These are phyloP conservation scores for Argentina silus DNA, from an alignment of 2,797 vertebrate species.

Conservation along the genomic window DNA sequence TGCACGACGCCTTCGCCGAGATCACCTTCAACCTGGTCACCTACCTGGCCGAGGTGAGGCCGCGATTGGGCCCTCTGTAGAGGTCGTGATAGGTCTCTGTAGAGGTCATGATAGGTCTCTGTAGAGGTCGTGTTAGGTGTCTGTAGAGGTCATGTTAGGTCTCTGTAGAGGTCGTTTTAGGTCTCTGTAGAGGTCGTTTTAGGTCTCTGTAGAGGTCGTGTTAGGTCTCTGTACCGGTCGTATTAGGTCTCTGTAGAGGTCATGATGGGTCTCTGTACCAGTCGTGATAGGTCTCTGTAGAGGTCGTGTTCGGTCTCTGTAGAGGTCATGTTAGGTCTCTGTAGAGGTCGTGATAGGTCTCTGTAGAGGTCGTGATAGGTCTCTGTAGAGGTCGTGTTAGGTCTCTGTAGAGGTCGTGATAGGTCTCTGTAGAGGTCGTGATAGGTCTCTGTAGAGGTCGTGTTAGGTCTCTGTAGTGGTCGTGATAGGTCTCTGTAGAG, in stretches of 20 bases:
- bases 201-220: too few relatives aligned
- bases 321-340: background rate
- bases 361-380: too few relatives aligned
- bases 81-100: background rate
- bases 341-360: background rate
- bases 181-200: too few relatives aligned
- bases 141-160: too few relatives aligned
- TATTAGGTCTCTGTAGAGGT: background rate
- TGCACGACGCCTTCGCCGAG: constrained; percentile 95
- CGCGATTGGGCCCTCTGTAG: background rate
- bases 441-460: background rate
- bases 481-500: background rate
- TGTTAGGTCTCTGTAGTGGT: background rate
- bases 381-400: too few relatives aligned
- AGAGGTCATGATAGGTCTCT: background rate
- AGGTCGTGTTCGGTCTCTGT: background rate
- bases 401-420: too few relatives aligned
- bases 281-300: background rate
- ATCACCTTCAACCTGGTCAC: constrained; percentile 94
- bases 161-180: too few relatives aligned
- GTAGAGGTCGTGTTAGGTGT: background rate
- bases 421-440: background rate
- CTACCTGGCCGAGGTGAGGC: constrained; percentile 92
- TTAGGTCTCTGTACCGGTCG: too few relatives aligned
- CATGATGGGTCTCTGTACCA: background rate